Conservation (phyloP, 2,797 vertebrate genomes). For the Limnodromus scolopaceus region DNA sequence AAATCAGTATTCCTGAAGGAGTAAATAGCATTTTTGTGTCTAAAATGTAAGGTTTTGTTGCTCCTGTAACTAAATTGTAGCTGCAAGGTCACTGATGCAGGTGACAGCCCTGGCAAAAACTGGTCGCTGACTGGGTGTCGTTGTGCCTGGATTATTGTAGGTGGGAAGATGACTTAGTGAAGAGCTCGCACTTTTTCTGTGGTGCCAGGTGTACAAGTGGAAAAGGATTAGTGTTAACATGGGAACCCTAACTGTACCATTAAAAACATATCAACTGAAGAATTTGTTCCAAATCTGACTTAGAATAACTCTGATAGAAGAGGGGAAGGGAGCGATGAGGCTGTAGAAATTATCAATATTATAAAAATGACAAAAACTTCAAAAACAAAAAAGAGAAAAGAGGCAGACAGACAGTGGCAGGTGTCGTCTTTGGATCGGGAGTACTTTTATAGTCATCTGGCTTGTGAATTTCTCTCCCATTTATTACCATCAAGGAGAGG, state of each 20-base stretch:
- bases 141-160: neutral
- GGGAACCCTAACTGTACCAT: neutral
- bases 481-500: constrained; percentile 34
- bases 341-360: neutral
- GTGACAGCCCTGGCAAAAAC: neutral
- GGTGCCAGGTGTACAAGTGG: neutral
- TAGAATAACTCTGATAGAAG: neutral
- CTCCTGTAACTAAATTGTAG: neutral
- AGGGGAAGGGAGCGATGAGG: neutral
- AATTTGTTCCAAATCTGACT: constrained; percentile 2
- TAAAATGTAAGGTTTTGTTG: neutral
- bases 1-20: neutral
- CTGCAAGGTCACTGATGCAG: neutral
- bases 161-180: neutral
- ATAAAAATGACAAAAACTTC: neutral
- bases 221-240: neutral
- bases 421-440: neutral
- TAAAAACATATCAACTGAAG: neutral
- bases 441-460: constrained; percentile 15
- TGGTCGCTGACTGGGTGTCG: neutral
- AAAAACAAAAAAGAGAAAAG: neutral
- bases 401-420: neutral
- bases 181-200: neutral
- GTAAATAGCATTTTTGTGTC: neutral
- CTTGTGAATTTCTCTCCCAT: constrained; percentile 22